Evolutionary conservation across 2,113 vertebrate genomes (phyloP).

Genomic region (Orycteropus afer): DNA sequence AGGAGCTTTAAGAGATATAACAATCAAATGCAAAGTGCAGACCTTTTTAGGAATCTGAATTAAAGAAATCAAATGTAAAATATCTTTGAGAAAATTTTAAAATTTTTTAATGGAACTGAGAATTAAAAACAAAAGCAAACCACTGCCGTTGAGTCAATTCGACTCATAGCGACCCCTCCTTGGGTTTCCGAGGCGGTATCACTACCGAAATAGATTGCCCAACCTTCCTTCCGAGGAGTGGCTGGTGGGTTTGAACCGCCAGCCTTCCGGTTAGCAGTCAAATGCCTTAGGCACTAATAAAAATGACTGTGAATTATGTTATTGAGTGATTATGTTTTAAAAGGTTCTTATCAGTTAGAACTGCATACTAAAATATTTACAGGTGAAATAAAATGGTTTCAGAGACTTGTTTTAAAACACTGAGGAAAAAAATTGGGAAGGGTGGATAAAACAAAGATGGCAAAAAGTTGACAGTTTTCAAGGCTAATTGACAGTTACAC

Average conservation of each 20-base stretch:
- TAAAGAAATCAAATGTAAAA: constrained; percentile 27
- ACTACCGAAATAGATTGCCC: too few species aligned
- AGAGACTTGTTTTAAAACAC: constrained; percentile 33
- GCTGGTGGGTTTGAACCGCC: too few species aligned
- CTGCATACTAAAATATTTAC: neutral
- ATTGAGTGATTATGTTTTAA: neutral
- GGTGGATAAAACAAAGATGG: neutral
- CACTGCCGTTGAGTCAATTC: too few species aligned
- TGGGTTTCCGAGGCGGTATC: too few species aligned
- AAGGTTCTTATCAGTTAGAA: constrained; percentile 6
- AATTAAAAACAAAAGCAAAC: too few species aligned
- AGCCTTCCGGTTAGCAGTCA: too few species aligned
- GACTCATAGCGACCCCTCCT: too few species aligned
- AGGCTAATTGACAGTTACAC: neutral
- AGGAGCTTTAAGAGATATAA: neutral
- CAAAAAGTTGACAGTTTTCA: neutral
- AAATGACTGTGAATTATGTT: neutral
- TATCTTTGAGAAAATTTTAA: constrained; percentile 14
- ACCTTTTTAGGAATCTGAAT: neutral
- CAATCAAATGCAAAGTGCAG: neutral
- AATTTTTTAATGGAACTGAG: neutral
- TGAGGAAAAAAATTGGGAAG: neutral
- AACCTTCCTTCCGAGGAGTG: too few species aligned
- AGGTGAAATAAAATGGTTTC: neutral
- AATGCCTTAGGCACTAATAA: too few species aligned